These are phyloP conservation scores for Pelobates fuscus DNA, from an alignment of 2,113 vertebrate species.

Conservation along the genomic window DNA sequence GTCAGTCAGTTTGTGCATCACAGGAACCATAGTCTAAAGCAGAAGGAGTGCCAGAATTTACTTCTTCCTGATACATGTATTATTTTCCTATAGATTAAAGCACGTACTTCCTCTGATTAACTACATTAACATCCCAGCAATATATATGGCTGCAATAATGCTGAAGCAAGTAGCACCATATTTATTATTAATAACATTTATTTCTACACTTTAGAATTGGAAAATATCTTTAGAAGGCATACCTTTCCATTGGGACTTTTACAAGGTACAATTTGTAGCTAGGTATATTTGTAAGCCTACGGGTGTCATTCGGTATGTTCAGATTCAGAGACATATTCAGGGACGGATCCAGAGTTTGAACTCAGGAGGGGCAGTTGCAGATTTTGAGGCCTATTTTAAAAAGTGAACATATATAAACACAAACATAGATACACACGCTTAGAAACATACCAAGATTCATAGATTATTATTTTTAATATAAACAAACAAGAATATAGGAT, in stretches of 20 bases:
- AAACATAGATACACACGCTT: too few relatives aligned
- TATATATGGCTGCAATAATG: slow-evolving; percentile 40
- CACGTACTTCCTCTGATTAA: slow-evolving; percentile 28
- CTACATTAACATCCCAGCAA: slow-evolving; percentile 24
- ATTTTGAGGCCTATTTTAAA: too few relatives aligned
- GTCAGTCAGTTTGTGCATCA: too few relatives aligned
- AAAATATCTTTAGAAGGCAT: slow-evolving; percentile 7
- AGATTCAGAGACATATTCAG: too few relatives aligned
- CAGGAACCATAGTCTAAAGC: too few relatives aligned
- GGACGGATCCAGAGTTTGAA: too few relatives aligned
- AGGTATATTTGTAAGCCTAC: neutral
- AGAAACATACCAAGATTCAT: too few relatives aligned
- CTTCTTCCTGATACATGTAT: neutral
- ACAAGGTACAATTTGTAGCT: neutral
- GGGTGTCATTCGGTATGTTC: neutral
- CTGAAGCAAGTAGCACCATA: slow-evolving; percentile 8
- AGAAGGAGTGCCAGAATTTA: neutral
- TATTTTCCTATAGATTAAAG: slow-evolving; percentile 7
- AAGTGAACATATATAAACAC: too few relatives aligned
- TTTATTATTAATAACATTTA: slow-evolving; percentile 37
- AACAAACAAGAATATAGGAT: too few relatives aligned
- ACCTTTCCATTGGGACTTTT: neutral
- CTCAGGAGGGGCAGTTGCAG: too few relatives aligned
- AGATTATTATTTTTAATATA: too few relatives aligned
- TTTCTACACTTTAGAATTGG: slow-evolving; percentile 37